phyloP scores from a whole-genome alignment of 2,113 vertebrate species.

The Oceanodroma tethys region DNA sequence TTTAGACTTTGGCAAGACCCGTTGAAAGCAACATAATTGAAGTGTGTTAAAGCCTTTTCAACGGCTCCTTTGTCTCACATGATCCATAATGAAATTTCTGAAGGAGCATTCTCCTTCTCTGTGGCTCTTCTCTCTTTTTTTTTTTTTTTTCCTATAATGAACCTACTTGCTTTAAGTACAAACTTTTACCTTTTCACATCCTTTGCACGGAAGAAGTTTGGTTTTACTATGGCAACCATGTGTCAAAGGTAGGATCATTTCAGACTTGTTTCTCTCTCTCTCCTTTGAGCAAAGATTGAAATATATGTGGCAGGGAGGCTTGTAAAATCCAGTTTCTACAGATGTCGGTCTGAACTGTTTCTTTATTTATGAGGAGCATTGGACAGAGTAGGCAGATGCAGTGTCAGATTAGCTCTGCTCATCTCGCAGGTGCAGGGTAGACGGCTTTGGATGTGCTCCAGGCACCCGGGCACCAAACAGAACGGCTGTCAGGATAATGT shows the following conservation, averaged over 20 bases:
- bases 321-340: background rate
- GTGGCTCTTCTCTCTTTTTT: background rate
- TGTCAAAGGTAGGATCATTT: constrained; percentile 69
- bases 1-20: constrained; percentile 25
- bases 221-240: constrained; percentile 23
- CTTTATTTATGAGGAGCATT: background rate
- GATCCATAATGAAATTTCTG: constrained; percentile 28
- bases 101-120: constrained; percentile 1
- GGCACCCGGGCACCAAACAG: background rate
- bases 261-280: background rate
- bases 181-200: background rate
- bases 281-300: background rate
- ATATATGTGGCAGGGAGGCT: background rate
- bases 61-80: constrained; percentile 22
- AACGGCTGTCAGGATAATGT: background rate
- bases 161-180: constrained; percentile 9
- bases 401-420: background rate
- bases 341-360: background rate
- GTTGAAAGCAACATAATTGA: constrained; percentile 15
- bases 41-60: background rate
- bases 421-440: background rate
- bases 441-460: constrained; percentile 1
- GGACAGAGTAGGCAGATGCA: background rate
- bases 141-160: background rate
- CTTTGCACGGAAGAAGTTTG: background rate